These are phyloP conservation scores for Sebastes elongatus DNA, from an alignment of 2,797 vertebrate species.

Conservation along the genomic window DNA sequence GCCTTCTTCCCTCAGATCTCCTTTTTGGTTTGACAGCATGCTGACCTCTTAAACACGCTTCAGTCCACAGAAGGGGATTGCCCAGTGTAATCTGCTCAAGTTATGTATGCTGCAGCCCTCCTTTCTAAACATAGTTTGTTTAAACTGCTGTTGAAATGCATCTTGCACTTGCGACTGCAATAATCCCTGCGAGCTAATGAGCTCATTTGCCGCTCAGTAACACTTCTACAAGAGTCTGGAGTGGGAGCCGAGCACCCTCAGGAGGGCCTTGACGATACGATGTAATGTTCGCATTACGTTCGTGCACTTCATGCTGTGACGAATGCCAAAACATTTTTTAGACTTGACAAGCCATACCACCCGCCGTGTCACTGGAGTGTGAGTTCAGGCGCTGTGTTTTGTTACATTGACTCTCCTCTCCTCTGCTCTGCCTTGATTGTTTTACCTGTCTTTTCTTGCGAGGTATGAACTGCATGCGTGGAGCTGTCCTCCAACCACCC, in stretches of 20 bases:
- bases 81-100: slow-evolving; percentile 55
- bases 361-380: neutral
- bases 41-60: slow-evolving; percentile 20
- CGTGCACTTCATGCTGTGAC: neutral
- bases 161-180: slow-evolving; percentile 21
- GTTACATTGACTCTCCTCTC: neutral
- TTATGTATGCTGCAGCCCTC: slow-evolving; percentile 26
- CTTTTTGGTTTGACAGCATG: slow-evolving; percentile 7
- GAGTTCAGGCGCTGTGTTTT: slow-evolving; percentile 16
- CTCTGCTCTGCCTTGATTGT: slow-evolving; percentile 16
- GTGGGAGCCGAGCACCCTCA: slow-evolving; percentile 7
- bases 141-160: slow-evolving; percentile 58
- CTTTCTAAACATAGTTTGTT: slow-evolving; percentile 74
- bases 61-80: slow-evolving; percentile 38
- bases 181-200: slow-evolving; percentile 60
- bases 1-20: neutral
- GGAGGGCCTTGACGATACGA: neutral
- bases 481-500: neutral
- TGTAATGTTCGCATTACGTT: neutral
- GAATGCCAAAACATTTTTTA: neutral
- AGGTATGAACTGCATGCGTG: slow-evolving; percentile 42
- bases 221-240: slow-evolving; percentile 11
- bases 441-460: slow-evolving; percentile 41
- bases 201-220: slow-evolving; percentile 44
- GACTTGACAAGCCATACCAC: neutral